Percentiles rank a stretch among this genome's conserved stretches.
Evolutionary conservation across 2,113 vertebrate species (phyloP).

Genomic region (Onychorhynchus coronatus): DNA sequence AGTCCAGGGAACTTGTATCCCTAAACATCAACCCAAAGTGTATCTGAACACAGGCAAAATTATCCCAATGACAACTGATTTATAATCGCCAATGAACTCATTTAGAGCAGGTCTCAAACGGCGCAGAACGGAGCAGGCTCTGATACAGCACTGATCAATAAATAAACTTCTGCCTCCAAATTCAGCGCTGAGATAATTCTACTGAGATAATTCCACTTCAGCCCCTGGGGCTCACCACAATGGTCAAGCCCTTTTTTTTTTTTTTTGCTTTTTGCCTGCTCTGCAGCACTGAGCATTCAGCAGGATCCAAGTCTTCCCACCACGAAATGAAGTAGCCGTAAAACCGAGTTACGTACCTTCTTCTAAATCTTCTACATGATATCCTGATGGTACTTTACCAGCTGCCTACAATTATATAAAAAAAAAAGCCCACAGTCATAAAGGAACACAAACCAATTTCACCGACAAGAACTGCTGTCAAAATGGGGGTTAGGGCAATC

Average conservation of each 20-base stretch:
- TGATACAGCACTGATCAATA: background rate
- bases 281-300: background rate
- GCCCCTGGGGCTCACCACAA: rapidly evolving
- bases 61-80: background rate
- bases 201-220: background rate
- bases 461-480: background rate
- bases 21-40: background rate
- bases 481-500: background rate
- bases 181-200: background rate
- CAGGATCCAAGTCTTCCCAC: background rate
- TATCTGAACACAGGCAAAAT: background rate
- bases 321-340: background rate
- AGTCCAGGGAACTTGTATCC: background rate
- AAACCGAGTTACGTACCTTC: constrained; percentile 68
- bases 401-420: constrained; percentile 68
- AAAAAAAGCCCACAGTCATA: background rate
- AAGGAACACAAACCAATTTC: background rate
- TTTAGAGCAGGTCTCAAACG: background rate
- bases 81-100: background rate
- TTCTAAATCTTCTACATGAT: constrained; percentile 76
- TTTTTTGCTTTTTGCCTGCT: background rate
- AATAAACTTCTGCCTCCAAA: background rate
- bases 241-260: background rate
- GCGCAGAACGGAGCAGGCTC: background rate
- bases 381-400: constrained; percentile 72